phyloP scores from a whole-genome alignment of 2,113 vertebrate species.

The Pollimyrus isidori region DNA sequence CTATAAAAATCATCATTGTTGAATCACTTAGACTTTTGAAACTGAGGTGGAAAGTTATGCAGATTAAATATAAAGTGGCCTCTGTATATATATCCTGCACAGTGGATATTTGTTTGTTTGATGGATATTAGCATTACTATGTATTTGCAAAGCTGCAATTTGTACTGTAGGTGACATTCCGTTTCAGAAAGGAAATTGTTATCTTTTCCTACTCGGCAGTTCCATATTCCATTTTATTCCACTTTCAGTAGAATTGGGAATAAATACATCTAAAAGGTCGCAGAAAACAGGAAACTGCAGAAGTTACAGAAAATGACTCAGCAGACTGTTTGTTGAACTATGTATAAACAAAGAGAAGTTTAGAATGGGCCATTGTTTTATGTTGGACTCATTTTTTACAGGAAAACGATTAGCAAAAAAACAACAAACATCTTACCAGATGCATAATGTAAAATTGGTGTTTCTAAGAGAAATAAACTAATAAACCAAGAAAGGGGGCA shows the following conservation, averaged over 20 bases:
- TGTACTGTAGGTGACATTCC: neutral
- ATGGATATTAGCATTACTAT: neutral
- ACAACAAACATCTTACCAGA: neutral
- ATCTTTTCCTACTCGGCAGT: neutral
- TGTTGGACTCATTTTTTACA: neutral
- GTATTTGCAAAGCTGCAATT: neutral
- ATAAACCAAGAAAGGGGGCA: neutral
- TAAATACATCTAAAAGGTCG: neutral
- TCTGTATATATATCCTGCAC: neutral
- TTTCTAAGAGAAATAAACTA: neutral
- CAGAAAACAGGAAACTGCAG: neutral
- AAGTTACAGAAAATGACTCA: neutral
- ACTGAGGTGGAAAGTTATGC: neutral
- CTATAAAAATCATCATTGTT: neutral
- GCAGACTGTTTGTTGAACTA: neutral
- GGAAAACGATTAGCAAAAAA: neutral
- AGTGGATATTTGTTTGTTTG: neutral
- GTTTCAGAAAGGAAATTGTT: neutral
- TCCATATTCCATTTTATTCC: neutral
- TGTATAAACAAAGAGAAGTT: neutral
- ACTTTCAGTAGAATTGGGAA: neutral
- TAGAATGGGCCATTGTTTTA: neutral
- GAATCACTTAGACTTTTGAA: neutral
- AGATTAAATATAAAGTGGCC: neutral
- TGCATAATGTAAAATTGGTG: neutral